These are phyloP conservation scores for Quiscalus mexicanus DNA, from an alignment of 2,113 vertebrate genomes.

Conservation along the genomic window DNA sequence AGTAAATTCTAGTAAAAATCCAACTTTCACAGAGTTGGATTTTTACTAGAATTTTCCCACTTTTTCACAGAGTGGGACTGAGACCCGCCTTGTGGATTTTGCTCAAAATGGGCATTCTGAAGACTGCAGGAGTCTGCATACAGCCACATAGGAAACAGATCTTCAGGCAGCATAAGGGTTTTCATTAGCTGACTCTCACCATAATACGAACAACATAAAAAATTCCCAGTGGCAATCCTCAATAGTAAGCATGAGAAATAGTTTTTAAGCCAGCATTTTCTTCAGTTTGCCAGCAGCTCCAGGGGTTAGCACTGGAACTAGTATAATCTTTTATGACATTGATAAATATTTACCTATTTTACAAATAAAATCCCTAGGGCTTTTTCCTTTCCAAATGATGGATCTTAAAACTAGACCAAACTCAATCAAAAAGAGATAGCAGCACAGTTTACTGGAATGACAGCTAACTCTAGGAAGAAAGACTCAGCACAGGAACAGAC, in stretches of 20 bases:
- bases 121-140: not conserved
- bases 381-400: not conserved
- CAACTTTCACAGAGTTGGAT: not conserved
- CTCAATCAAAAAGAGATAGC: not conserved
- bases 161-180: not conserved
- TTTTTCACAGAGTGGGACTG: not conserved
- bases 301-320: not conserved
- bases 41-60: too few species aligned
- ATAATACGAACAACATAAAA: not conserved
- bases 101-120: not conserved
- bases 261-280: not conserved
- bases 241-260: not conserved
- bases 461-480: not conserved
- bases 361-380: not conserved
- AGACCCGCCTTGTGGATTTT: not conserved
- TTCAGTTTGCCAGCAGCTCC: not conserved
- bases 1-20: not conserved
- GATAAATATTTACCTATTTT: not conserved
- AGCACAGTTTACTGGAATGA: not conserved
- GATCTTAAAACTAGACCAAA: not conserved
- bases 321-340: not conserved
- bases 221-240: not conserved
- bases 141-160: not conserved
- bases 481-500: not conserved
- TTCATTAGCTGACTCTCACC: not conserved